These are phyloP conservation scores for Diogma glabrata DNA, from an alignment of 2,888 invertebrate species.

Conservation along the genomic window DNA sequence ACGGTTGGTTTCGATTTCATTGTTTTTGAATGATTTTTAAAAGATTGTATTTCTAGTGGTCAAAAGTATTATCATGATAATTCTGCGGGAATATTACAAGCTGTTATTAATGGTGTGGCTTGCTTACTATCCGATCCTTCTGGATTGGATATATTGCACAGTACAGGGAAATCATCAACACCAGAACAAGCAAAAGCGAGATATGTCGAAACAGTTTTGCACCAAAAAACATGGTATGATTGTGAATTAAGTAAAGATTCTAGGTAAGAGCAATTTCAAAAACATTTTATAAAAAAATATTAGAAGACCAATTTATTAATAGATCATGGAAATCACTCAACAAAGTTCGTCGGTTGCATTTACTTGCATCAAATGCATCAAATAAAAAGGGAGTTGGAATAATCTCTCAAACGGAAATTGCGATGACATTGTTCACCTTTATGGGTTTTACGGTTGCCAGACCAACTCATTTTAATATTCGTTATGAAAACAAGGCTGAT, in stretches of 20 bases:
- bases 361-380: not conserved
- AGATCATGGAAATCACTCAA: slow-evolving; percentile 22
- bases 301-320: too few relatives aligned
- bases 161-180: slow-evolving; percentile 52
- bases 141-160: slow-evolving; percentile 50
- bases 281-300: too few relatives aligned
- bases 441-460: slow-evolving; percentile 6
- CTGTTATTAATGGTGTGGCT: too few relatives aligned
- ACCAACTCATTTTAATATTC: not conserved
- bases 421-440: not conserved
- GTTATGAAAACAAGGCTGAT: not conserved
- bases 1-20: too few relatives aligned
- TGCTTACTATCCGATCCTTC: slow-evolving; percentile 58
- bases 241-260: slow-evolving; percentile 44
- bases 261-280: too few relatives aligned
- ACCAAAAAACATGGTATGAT: slow-evolving; percentile 64
- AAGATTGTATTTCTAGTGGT: too few relatives aligned
- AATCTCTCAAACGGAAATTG: slow-evolving; percentile 5
- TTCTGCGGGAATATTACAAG: too few relatives aligned
- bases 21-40: too few relatives aligned
- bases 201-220: slow-evolving; percentile 60
- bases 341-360: not conserved
- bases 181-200: slow-evolving; percentile 50
- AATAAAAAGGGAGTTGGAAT: not conserved
- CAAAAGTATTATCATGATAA: too few relatives aligned